These are phyloP conservation scores for Hemicentrotus pulcherrimus DNA, from an alignment of 35 echinoderm and acorn worm species.

Conservation along the genomic window DNA sequence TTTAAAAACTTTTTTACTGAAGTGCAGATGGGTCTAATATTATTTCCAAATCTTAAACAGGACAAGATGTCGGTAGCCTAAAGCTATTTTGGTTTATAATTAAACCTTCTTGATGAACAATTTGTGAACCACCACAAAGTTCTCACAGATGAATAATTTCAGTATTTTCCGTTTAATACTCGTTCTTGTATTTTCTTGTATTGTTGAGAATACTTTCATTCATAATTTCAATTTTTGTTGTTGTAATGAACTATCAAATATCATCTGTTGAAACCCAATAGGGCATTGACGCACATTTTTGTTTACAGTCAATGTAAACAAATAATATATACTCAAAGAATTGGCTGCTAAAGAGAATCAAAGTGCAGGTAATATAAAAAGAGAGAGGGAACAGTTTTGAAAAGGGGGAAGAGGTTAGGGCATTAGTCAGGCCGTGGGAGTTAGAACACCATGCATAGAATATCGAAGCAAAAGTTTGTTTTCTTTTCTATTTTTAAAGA, in stretches of 20 bases:
- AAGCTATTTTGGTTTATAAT: too few species aligned
- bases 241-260: too few species aligned
- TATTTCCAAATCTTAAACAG: too few species aligned
- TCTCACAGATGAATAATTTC: not conserved
- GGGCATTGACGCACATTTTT: too few species aligned
- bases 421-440: not conserved
- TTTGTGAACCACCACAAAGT: not conserved
- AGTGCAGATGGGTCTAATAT: too few species aligned
- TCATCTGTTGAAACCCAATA: too few species aligned
- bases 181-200: not conserved
- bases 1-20: too few species aligned
- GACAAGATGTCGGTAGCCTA: too few species aligned
- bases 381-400: not conserved
- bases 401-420: not conserved
- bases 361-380: not conserved
- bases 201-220: not conserved
- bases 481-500: not conserved
- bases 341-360: not conserved
- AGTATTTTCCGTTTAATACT: not conserved
- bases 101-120: not conserved
- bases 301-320: too few species aligned
- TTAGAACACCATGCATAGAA: slow-evolving; percentile 9
- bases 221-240: not conserved
- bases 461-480: not conserved
- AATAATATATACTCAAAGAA: not conserved